A percentile compares a stretch with the other conserved stretches of the same genome.
Conservation (phyloP, 2,797 vertebrate genomes). For the Prionace glauca region DNA sequence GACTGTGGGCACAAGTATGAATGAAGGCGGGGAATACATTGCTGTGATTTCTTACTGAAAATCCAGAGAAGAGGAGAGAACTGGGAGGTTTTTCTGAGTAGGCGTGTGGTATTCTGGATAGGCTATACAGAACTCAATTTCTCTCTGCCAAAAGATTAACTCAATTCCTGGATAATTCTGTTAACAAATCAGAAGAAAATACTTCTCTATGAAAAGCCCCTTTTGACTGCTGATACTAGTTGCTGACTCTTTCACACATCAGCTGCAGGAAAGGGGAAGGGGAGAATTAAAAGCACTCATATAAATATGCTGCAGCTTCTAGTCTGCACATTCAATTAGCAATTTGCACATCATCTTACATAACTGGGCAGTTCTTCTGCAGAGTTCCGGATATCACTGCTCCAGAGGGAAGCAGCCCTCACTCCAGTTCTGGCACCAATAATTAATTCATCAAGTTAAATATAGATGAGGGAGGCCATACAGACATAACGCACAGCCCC, state of each 20-base stretch:
- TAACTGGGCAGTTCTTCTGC: neutral
- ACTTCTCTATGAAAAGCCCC: neutral
- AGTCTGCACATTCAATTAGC: neutral
- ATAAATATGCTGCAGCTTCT: neutral
- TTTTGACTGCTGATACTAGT: neutral
- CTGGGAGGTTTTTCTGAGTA: neutral
- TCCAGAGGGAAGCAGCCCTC: neutral
- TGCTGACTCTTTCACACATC: neutral
- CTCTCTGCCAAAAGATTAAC: neutral
- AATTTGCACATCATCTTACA: neutral
- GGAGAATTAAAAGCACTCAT: neutral
- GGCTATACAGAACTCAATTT: neutral
- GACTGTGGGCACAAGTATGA: neutral
- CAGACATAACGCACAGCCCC: neutral
- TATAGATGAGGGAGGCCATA: neutral
- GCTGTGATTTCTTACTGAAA: neutral
- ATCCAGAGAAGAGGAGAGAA: neutral
- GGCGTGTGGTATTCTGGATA: neutral
- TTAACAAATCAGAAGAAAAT: neutral
- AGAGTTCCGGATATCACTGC: neutral
- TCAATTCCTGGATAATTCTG: neutral
- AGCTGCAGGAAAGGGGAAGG: neutral
- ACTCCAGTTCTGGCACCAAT: neutral
- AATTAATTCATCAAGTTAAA: neutral
- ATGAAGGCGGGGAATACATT: neutral